Percentiles rank a stretch among this genome's conserved stretches.
Evolutionary conservation across 2,113 vertebrate genomes (phyloP).

Genomic region (Pogona vitticeps): DNA sequence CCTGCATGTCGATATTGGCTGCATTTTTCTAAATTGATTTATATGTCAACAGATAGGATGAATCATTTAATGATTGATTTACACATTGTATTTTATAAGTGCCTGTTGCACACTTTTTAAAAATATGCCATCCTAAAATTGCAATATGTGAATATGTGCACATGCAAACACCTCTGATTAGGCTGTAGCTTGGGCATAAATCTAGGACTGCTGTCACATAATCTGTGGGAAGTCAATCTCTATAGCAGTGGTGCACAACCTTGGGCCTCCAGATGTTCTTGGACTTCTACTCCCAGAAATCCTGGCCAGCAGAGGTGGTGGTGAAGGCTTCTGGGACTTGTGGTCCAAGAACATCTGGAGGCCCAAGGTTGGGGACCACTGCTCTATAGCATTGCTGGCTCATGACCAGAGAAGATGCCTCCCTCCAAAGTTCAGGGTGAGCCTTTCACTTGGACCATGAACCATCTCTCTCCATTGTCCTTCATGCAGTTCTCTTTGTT

Average conservation of each 20-base stretch:
- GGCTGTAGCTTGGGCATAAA: neutral
- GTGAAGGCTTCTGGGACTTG: too few relatives aligned
- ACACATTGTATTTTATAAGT: neutral
- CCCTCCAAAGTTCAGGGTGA: too few relatives aligned
- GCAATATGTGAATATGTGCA: neutral
- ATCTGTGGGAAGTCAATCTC: neutral
- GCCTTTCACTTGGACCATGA: too few relatives aligned
- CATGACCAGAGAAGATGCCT: too few relatives aligned
- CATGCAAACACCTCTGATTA: neutral
- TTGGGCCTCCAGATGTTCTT: too few relatives aligned
- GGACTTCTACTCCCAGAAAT: too few relatives aligned
- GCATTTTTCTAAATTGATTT: neutral
- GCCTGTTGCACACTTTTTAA: neutral
- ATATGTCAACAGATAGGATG: neutral
- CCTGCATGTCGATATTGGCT: neutral
- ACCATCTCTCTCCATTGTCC: too few relatives aligned
- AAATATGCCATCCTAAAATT: neutral
- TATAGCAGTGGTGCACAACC: too few relatives aligned
- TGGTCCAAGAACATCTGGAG: too few relatives aligned
- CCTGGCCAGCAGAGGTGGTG: too few relatives aligned
- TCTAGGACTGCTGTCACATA: neutral
- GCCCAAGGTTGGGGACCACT: too few relatives aligned
- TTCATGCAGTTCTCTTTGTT: neutral
- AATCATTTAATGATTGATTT: neutral
- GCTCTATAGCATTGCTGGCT: too few relatives aligned